Percentiles rank a stretch among this genome's conserved stretches.
These are phyloP conservation scores for Botrylloides violaceus DNA, from an alignment of 23 tunicate species.

Conservation along the genomic window DNA sequence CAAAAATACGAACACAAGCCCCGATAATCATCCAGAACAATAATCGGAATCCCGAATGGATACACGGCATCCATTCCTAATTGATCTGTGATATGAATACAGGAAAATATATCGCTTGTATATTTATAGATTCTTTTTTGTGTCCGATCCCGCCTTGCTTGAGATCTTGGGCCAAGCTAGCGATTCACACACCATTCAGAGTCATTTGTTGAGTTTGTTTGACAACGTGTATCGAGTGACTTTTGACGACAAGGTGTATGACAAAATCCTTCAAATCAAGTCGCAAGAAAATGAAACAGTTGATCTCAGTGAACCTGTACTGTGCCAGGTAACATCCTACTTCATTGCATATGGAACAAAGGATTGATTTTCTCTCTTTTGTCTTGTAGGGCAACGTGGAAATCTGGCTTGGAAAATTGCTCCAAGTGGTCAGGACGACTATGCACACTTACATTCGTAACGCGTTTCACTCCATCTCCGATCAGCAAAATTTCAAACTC, in stretches of 20 bases:
- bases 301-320: conserved; percentile 62
- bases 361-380: background rate
- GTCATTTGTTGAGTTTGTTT: conserved; percentile 88
- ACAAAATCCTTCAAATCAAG: conserved; percentile 50
- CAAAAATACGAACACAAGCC: too few relatives aligned
- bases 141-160: conserved; percentile 97
- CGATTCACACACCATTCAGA: conserved; percentile 99
- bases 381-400: conserved; percentile 91
- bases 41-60: too few relatives aligned
- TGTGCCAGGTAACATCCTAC: conserved; percentile 71
- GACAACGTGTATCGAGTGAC: conserved; percentile 95
- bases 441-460: conserved; percentile 74
- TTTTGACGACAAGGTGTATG: conserved; percentile 93
- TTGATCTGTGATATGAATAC: too few relatives aligned
- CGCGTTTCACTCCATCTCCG: conserved; percentile 69
- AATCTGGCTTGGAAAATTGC: conserved; percentile 75
- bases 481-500: conserved; percentile 54
- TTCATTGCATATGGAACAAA: background rate
- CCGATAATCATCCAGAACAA: too few relatives aligned
- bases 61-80: too few relatives aligned
- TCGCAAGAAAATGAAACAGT: conserved; percentile 97
- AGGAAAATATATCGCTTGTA: too few relatives aligned
- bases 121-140: conserved; percentile 86
- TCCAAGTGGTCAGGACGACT: conserved; percentile 60
- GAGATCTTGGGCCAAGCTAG: conserved; percentile 99